These are phyloP conservation scores for Rutilus rutilus DNA, from an alignment of 2,113 vertebrate species.

Conservation along the genomic window DNA sequence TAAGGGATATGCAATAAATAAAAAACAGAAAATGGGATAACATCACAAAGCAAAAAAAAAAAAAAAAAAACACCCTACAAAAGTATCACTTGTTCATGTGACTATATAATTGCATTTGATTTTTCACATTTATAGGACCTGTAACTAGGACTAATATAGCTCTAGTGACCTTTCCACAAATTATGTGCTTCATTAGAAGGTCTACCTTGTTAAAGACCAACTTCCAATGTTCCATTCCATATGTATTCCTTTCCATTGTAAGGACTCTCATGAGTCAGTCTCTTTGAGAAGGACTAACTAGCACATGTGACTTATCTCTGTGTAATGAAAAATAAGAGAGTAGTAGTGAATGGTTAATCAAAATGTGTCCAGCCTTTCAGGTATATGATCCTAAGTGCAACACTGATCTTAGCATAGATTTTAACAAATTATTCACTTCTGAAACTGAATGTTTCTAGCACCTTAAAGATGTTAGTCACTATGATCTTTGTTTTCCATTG, in stretches of 20 bases:
- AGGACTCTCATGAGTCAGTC: background rate
- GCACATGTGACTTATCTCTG: background rate
- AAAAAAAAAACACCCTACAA: background rate
- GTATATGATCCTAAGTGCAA: background rate
- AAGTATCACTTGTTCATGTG: background rate
- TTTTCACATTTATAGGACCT: background rate
- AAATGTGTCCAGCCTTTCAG: no score
- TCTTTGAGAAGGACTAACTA: background rate
- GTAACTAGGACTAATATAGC: background rate
- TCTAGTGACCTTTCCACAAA: conserved; percentile 19
- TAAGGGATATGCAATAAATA: background rate
- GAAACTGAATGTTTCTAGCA: background rate
- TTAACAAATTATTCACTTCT: background rate
- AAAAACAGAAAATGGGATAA: background rate
- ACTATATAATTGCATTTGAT: background rate
- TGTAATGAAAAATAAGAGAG: background rate
- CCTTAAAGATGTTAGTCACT: background rate
- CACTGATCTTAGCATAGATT: background rate
- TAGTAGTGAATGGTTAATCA: conserved; percentile 9
- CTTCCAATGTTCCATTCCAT: background rate
- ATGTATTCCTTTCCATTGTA: background rate
- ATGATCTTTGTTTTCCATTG: background rate
- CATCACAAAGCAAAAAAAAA: background rate
- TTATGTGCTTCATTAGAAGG: background rate
- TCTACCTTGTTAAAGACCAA: background rate